Conservation (phyloP, 1,140 invertebrate genomes). For the Diorhabda carinulata region DNA sequence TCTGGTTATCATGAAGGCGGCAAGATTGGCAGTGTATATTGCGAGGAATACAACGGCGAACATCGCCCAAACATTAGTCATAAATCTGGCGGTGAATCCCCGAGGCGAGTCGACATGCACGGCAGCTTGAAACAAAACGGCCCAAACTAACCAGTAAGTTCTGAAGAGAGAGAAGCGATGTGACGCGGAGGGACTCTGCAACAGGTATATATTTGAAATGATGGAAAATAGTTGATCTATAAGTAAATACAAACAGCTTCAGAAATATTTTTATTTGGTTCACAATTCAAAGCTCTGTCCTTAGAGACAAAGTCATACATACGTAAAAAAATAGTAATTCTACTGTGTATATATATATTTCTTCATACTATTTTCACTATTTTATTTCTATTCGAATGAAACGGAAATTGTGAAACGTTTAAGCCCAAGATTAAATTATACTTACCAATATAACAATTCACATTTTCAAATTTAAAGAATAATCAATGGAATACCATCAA, state of each 20-base stretch:
- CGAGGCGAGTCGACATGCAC: slow-evolving; percentile 93
- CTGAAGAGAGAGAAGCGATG: slow-evolving; percentile 93
- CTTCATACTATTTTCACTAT: no score
- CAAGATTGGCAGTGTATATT: slow-evolving; percentile 95
- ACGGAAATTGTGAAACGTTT: no score
- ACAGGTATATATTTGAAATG: background rate
- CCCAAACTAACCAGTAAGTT: slow-evolving; percentile 99
- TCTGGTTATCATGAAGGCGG: slow-evolving; percentile 99
- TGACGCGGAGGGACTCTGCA: slow-evolving; percentile 58
- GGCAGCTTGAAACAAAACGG: slow-evolving; percentile 93
- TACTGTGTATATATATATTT: no score
- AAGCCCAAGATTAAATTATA: no score
- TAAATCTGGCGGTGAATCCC: slow-evolving; percentile 90
- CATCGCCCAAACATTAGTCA: slow-evolving; percentile 97
- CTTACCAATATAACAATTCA: no score
- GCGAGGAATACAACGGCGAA: slow-evolving; percentile 93
- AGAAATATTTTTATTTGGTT: no score
- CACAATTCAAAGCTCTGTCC: no score
- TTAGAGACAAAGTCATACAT: no score
- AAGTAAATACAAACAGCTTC: background rate
- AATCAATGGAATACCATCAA: no score
- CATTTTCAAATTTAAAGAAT: no score
- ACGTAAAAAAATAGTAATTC: no score
- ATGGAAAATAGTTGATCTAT: background rate
- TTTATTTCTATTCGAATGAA: no score